Base-by-base conservation (phyloP, 2,797 vertebrate species). In the Florisuga fusca region DNA sequence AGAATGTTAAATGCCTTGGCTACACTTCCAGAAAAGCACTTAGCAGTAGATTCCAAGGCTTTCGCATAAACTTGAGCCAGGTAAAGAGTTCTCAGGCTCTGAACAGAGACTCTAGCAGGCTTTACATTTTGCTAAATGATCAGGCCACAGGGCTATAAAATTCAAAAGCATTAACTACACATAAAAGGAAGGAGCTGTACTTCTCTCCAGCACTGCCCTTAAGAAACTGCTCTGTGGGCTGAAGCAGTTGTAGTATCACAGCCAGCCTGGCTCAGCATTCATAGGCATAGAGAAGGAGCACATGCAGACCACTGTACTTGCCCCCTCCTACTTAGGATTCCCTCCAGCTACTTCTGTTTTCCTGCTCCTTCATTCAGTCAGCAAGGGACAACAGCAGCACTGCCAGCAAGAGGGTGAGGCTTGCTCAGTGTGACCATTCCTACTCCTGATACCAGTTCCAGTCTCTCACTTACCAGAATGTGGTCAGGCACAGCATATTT, bases 401-500 rank as follows among this genome's bases (percentile, higher is more conserved):
- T 31, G 18, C 31, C 58, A 71, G 57, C 10, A 74, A 27, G 41
- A 48, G 3, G 5, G 27, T 15, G 15, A 84, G 29, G 31, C 45
- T n/a, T 59, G 16, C 11, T 69, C 10, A 27, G 12, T 26, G 16
- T 13, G 20, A 50, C 27, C n/a, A 7, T n/a, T 69, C 63, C 34
- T 68, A 11, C 7, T 71, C 33, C 33, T 72, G 33, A 41, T 36
- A 34, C 34, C 78, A 45, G 31, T 87, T 86, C 59, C 19, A 45
- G 48, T 64, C 73, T 74, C 68, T 26, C 71, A 93, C 98, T 98
- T 94, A 99, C 99, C 98, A 99, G 94, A 76, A 99, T 98, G 87
- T 99, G 98, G 54, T 99, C 99, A 6, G 99, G 99, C 94, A 99
- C 98, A 6, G 99, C 99, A 1, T 99, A 99, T 95, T 99, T 99